phyloP scores from a whole-genome alignment of 2,888 invertebrate genomes.

The Caenorhabditis sp. region DNA sequence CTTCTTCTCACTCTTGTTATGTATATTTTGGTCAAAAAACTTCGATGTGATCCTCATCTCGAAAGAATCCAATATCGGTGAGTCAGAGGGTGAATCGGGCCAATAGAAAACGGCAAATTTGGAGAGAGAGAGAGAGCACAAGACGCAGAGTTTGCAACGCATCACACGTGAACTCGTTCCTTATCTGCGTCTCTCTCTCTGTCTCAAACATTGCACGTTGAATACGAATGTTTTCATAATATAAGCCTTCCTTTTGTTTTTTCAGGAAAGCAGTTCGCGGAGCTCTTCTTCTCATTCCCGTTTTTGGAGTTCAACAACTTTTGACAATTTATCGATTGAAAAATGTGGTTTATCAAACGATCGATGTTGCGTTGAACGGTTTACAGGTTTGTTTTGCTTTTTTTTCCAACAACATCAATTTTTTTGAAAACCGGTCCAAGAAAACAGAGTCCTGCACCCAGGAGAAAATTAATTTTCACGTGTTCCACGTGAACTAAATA shows the following conservation, averaged over 20 bases:
- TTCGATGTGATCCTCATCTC: slow-evolving; percentile 72
- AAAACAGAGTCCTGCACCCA: too few species aligned
- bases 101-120: too few species aligned
- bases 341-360: slow-evolving; percentile 71
- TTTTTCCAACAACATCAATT: too few species aligned
- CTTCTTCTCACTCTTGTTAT: slow-evolving; percentile 70
- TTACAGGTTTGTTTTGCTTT: slow-evolving; percentile 70
- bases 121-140: too few species aligned
- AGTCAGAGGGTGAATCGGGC: neutral
- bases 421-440: too few species aligned
- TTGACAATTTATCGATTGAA: slow-evolving; percentile 73
- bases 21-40: slow-evolving; percentile 72
- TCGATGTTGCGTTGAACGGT: slow-evolving; percentile 73
- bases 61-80: slow-evolving; percentile 74
- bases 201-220: too few species aligned
- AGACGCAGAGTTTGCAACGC: too few species aligned
- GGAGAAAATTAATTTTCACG: neutral
- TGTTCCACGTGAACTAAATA: neutral
- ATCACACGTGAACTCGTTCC: too few species aligned
- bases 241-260: too few species aligned
- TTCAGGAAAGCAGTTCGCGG: slow-evolving; percentile 74
- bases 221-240: too few species aligned
- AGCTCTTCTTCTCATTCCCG: slow-evolving; percentile 73
- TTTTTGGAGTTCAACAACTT: slow-evolving; percentile 74
- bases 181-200: too few species aligned